These are phyloP conservation scores for Atta cephalotes DNA, from an alignment of 1,140 invertebrate species.

Conservation along the genomic window DNA sequence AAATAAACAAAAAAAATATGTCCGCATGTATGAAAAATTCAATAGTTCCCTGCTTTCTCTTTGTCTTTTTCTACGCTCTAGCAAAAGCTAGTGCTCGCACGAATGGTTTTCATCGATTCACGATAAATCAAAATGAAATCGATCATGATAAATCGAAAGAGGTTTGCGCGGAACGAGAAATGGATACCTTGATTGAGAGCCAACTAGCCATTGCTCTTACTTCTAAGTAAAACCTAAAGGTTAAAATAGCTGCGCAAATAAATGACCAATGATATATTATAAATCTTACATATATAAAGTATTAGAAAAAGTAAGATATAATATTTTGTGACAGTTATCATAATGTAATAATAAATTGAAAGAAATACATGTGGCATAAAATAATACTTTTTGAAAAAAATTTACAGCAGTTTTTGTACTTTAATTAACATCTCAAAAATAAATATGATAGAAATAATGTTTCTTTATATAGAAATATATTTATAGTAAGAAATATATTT, in stretches of 20 bases:
- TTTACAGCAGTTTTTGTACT: neutral
- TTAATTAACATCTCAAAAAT: neutral
- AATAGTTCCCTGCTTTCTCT: neutral
- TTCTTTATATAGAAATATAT: neutral
- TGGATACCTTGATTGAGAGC: conserved; percentile 37
- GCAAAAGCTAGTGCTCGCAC: conserved; percentile 37
- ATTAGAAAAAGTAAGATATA: neutral
- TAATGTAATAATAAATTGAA: neutral
- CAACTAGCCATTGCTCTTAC: conserved; percentile 38
- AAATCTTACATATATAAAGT: neutral
- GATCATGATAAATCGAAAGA: conserved; percentile 41
- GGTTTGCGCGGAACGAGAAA: conserved; percentile 17
- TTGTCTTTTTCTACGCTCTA: neutral
- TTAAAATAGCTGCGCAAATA: neutral
- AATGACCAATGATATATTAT: neutral
- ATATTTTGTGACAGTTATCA: neutral
- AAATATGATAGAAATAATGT: neutral
- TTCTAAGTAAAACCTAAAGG: conserved; percentile 23
- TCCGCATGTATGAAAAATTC: conserved; percentile 16
- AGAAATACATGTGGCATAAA: neutral
- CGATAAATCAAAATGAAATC: conserved; percentile 23
- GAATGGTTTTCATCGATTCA: conserved; percentile 42
- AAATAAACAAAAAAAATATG: neutral
- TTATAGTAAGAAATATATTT: neutral
- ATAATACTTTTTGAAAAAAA: neutral